Evolutionary conservation across 2,888 invertebrate genomes (phyloP).

Genomic region (Drosophila colorata): DNA sequence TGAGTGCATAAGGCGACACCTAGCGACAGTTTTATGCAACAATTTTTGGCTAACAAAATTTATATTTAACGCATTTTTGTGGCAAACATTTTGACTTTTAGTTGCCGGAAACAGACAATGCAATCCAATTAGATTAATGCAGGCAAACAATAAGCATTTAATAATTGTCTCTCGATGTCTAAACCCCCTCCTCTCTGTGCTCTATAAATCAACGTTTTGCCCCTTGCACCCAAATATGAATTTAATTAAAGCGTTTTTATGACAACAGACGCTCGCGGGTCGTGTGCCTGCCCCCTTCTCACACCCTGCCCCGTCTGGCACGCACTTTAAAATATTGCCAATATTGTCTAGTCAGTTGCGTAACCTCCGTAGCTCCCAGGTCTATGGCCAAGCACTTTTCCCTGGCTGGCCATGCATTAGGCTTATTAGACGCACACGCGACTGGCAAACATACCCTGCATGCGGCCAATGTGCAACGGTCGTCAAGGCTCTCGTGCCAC

Average conservation of each 20-base stretch:
- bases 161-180: conserved; percentile 58
- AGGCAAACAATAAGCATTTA: conserved; percentile 56
- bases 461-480: conserved; percentile 67
- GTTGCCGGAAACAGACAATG: conserved; percentile 17
- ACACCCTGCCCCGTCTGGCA: conserved; percentile 9
- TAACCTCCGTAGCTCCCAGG: conserved; percentile 13
- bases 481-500: conserved; percentile 63
- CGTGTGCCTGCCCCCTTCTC: conserved; percentile 53
- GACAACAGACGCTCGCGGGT: conserved; percentile 59
- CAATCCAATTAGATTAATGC: conserved; percentile 75
- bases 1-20: conserved; percentile 34
- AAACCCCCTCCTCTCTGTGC: not conserved
- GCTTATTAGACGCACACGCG: conserved; percentile 78
- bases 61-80: not conserved
- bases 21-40: conserved; percentile 36
- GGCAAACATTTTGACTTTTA: conserved; percentile 10
- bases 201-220: conserved; percentile 63
- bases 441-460: conserved; percentile 33
- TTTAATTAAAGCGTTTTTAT: conserved; percentile 83
- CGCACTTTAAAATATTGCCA: conserved; percentile 81
- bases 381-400: conserved; percentile 10
- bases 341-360: conserved; percentile 71
- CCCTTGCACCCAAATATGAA: conserved; percentile 73
- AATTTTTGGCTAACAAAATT: conserved; percentile 5
- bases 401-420: conserved; percentile 60